phyloP scores from a whole-genome alignment of 2,888 invertebrate species.

The Caenorhabditis plicata region DNA sequence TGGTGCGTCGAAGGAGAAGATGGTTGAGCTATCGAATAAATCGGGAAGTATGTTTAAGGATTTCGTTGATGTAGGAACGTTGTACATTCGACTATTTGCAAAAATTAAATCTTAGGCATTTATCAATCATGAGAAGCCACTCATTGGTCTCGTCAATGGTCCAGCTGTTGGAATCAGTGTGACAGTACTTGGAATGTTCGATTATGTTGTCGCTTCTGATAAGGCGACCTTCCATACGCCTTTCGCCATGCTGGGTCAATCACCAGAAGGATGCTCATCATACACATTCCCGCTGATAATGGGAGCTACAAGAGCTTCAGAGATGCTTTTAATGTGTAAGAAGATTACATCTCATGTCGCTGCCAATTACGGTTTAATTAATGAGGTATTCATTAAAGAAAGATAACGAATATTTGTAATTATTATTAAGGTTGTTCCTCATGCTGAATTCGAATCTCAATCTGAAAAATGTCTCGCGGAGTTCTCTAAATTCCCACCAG shows the following conservation, averaged over 20 bases:
- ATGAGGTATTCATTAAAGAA: constrained; percentile 75
- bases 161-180: constrained; percentile 88
- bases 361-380: constrained; percentile 77
- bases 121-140: constrained; percentile 83
- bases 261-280: constrained; percentile 86
- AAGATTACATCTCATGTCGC: constrained; percentile 82
- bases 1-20: constrained; percentile 42
- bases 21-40: constrained; percentile 45
- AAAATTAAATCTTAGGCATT: constrained; percentile 69
- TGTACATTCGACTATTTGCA: background rate
- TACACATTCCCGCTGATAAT: constrained; percentile 82
- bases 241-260: constrained; percentile 81
- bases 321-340: constrained; percentile 73
- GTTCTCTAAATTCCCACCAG: constrained; percentile 55
- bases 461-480: constrained; percentile 30
- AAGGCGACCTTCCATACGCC: constrained; percentile 84
- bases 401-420: too few relatives aligned
- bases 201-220: constrained; percentile 85
- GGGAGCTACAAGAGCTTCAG: constrained; percentile 76
- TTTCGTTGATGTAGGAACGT: constrained; percentile 49
- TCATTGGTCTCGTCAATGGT: constrained; percentile 87
- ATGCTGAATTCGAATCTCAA: constrained; percentile 32
- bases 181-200: constrained; percentile 82
- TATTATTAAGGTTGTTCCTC: constrained; percentile 75
- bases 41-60: constrained; percentile 50